Evolutionary conservation across 2,888 invertebrate genomes (phyloP), one percentile per base, ranked within the genome.

Genomic region (Philhelius pedissequus): DNA sequence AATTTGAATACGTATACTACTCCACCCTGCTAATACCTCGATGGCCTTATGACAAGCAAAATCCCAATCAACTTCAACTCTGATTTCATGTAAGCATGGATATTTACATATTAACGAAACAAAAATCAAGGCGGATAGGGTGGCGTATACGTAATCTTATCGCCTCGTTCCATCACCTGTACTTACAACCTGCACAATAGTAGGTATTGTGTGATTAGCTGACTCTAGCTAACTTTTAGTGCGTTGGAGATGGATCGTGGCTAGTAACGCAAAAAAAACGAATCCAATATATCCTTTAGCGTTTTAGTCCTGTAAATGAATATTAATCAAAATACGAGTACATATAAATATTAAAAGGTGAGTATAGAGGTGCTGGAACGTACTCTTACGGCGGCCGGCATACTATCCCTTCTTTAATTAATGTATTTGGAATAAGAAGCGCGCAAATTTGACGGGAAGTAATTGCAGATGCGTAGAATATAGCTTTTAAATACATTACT

Each of bases 401-500:
- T 40, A 58, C 40, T 50, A 43, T 60, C 20, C 32, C 52, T 40
- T 50, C n/a, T 60, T 48, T 80, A 76, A 84, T 84, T 84, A 84
- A 84, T 84, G 66, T 71, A 76, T 84, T 80, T 71, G 84, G 54
- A 76, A 75, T 79, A 54, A 75, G 70, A 62, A 79, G 74, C 79
- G 64, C 56, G 70, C 69, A 56, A 70, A 76, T 80, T 60, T 64
- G 76, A 84, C 84, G 54, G 71, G 71, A 84, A 84, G 76, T 84
- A 80, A 84, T 84, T 84, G 84, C 80, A 84, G 84, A 84, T 84
- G 84, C 75, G 84, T 84, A 80, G 76, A 80, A 68, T 80, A 84
- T 84, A 80, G 80, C 80, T 80, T 75, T 84, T 68, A 71, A 84
- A 84, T 80, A 75, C 84, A 84, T 84, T 84, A 84, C 80, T n/a